Conservation (phyloP, 1,140 invertebrate genomes). For the Drosophila sulfurigaster region DNA sequence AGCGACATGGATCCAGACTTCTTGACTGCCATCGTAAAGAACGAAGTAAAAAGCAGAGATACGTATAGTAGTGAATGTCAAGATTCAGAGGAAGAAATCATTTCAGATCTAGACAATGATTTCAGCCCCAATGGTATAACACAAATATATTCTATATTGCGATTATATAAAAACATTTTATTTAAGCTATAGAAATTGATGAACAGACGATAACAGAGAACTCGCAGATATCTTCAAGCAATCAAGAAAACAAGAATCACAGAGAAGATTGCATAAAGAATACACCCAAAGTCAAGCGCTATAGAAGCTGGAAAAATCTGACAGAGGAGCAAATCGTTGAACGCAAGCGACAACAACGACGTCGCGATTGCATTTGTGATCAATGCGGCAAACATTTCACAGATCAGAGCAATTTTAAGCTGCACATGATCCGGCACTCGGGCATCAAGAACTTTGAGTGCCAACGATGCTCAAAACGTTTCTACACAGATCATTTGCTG, state of each 20-base stretch:
- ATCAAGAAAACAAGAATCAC: neutral
- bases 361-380: slow-evolving; percentile 63
- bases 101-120: neutral
- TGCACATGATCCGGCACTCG: slow-evolving; percentile 67
- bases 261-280: neutral
- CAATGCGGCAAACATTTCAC: slow-evolving; percentile 68
- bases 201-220: neutral
- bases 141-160: too few relatives aligned
- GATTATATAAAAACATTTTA: too few relatives aligned
- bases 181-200: too few relatives aligned
- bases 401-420: slow-evolving; percentile 69
- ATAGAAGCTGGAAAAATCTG: slow-evolving; percentile 65
- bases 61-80: slow-evolving; percentile 19
- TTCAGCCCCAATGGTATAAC: neutral
- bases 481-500: slow-evolving; percentile 65
- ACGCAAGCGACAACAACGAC: slow-evolving; percentile 56
- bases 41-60: slow-evolving; percentile 32
- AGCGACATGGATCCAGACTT: slow-evolving; percentile 33
- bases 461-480: slow-evolving; percentile 42
- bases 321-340: slow-evolving; percentile 59
- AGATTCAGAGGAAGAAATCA: slow-evolving; percentile 3
- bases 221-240: too few relatives aligned
- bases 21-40: slow-evolving; percentile 21
- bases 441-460: slow-evolving; percentile 69
- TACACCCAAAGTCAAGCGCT: slow-evolving; percentile 33